Base-by-base conservation (phyloP, 2,888 invertebrate species). In the Acleris cristana region DNA sequence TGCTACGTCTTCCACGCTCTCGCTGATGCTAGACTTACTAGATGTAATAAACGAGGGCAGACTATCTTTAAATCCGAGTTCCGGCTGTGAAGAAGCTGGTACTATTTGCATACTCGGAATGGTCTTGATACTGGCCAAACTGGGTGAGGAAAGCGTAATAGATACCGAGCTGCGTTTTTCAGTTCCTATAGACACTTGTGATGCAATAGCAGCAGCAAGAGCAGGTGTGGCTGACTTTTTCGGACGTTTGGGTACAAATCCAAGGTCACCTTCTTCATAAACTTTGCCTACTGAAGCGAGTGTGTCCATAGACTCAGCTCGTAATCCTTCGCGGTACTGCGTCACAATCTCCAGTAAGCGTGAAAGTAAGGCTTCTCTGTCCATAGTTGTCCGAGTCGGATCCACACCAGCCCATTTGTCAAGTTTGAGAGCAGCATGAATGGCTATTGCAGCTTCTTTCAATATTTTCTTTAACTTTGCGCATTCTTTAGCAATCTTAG, bases 201-300 rank as follows among this genome's bases (percentile, higher is more conserved):
- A 78, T 55, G 61, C 16, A 8, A 69, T n/a, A 2, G 80, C n/a
- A 8, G 68, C n/a, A 2, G 80, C 77, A 6, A 70, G 10, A 44
- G 73, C 63, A 4, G 80, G 74, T 48, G 69, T 26, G 6, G 72
- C 57, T 0, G 85, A 75, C 70, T 83, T 88, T 64, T 85, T 90
- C 18, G 71, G 54, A 23, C 69, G 52, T 75, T 94, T 94, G 0
- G 95, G 95, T 70, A 95, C 87, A 72, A 96, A 95, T 10, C 96
- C 96, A 68, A 95, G 92, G 80, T 95, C 95, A 14, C 96, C 96
- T 71, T 94, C 93, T 58, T 92, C 87, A 73, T 96, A 96, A 23
- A 95, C 86, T 49, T 92, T 92, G 2, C 86, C 89, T 30, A 94
- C 78, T 0, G 94, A 94, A 30, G 91, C 90, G 49, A 91, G 78